Base-by-base conservation (phyloP, 1,140 invertebrate genomes). In the Leptinotarsa lineolata region DNA sequence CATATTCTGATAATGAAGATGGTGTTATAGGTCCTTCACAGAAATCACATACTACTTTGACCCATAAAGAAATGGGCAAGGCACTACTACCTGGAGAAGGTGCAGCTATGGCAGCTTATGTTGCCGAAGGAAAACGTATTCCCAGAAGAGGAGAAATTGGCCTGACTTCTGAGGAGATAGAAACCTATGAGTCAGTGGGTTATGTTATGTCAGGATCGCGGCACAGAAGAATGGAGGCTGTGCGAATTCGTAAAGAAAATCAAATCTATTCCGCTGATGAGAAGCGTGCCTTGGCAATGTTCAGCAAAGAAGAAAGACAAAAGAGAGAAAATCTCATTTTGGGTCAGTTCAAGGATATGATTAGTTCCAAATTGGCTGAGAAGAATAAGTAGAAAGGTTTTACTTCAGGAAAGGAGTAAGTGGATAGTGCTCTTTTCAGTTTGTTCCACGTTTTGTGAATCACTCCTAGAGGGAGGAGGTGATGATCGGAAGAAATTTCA, bases 211-310 rank as follows among this genome's bases (percentile, higher is more conserved):
- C 96, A 84, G 98, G 98, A 22, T 97, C 95, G 86, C 91, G 98
- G 81, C 98, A 99, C 90, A 93, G 98, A 13, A 91, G 97, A 74
- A 99, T 99, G 98, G 98, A 99, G 87, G 98, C 98, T 80, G 98
- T 99, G 2, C 95, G 98, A 87, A 92, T 99, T 67, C 90, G 98
- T 78, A 99, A 99, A 84, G 98, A 99, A 87, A 99, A 99, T 88
- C 97, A 99, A 87, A 97, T 99, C 84, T 99, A 99, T 88, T 98
- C 96, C 21, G 98, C 98, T 3, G 98, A 99, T 86, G 98, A 99
- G 85, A 99, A 99, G 84, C 88, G 98, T 78, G 96, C 97, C 11
- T 87, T 99, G 68, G 96, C 95, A 2, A 97, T 97, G 91, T 99
- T 99, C 84, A 98, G 97, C 84, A 96, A 97, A 86, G 97, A 99